Base-by-base conservation (phyloP, 2,113 vertebrate genomes). In the Orthonyx spaldingii region DNA sequence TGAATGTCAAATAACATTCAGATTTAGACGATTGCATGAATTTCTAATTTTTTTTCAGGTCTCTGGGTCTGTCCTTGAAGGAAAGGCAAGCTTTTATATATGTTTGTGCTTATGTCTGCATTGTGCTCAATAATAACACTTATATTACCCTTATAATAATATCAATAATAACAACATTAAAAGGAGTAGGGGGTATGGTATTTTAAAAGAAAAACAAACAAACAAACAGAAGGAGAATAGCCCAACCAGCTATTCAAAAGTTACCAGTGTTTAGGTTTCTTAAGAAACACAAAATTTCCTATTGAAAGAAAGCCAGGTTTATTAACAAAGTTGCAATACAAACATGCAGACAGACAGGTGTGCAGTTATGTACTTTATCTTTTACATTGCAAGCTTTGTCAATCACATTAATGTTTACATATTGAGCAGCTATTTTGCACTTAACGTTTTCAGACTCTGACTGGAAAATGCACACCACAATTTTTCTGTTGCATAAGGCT, bases 1-100 rank as follows among this genome's bases (percentile, higher is more conserved):
- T 94, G 82, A 96, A 93, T 85, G 79, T 83, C 89, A 95, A 93
- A 91, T 47, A 93, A 28, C 68, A 77, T 91, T 91, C 47, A 76
- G 46, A 74, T 85, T 83, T 68, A 79, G 63, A 83, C 91, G 71
- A 85, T 39, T 87, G 42, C 57, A 63, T 74, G 27, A 65, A 85
- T 89, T 96, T 57, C 33, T 52, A 16, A 26, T 69, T 84, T 88
- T 85, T 82, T 79, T 83, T 30, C 37, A 74, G 19, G 23, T 61
- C 18, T 95, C 50, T 85, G 23, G 3, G 4, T 84, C 53, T 93
- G 87, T 59, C 84, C 75, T 90, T 91, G 94, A 93, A 93, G 35
- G 42, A 83, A 88, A 79, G 15, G 11, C 44, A 87, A 30, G 11
- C 7, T 81, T 63, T 86, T 57, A 27, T 19, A n/a, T 18, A 35